Percentiles rank a stretch among this genome's conserved stretches.
These are phyloP conservation scores for Phyllostomus discolor DNA, from an alignment of 2,113 vertebrate genomes.

Conservation along the genomic window DNA sequence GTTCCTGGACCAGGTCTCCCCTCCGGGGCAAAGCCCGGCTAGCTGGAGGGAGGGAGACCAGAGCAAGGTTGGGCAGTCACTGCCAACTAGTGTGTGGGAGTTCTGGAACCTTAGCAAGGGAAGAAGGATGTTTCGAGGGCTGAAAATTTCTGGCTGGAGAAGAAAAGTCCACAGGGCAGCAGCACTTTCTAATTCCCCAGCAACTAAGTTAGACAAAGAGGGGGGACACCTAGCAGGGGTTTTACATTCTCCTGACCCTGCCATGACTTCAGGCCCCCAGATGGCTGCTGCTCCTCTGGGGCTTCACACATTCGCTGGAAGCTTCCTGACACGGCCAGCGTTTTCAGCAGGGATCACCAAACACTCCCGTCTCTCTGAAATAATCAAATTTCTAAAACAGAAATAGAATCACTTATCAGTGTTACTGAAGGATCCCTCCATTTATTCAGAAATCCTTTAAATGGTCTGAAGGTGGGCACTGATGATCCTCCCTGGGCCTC, in stretches of 20 bases:
- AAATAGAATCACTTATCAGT: not conserved
- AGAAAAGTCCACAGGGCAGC: not conserved
- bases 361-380: not conserved
- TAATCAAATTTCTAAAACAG: not conserved
- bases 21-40: not conserved
- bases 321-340: not conserved
- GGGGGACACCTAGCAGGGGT: too few species aligned
- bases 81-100: not conserved
- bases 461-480: rapidly evolving
- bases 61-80: not conserved
- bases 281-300: not conserved
- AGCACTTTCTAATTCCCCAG: not conserved
- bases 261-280: not conserved
- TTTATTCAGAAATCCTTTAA: not conserved
- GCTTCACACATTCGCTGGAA: rapidly evolving
- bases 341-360: not conserved
- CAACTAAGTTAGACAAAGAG: not conserved
- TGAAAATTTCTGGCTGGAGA: not conserved
- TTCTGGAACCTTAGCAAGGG: not conserved
- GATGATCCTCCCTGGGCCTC: not conserved
- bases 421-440: not conserved
- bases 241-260: not conserved
- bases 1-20: too few species aligned
- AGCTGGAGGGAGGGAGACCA: not conserved
- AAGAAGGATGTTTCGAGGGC: not conserved